Evolutionary conservation across 1,140 invertebrate genomes (phyloP).

Genomic region (Rhagoletis pomonella): DNA sequence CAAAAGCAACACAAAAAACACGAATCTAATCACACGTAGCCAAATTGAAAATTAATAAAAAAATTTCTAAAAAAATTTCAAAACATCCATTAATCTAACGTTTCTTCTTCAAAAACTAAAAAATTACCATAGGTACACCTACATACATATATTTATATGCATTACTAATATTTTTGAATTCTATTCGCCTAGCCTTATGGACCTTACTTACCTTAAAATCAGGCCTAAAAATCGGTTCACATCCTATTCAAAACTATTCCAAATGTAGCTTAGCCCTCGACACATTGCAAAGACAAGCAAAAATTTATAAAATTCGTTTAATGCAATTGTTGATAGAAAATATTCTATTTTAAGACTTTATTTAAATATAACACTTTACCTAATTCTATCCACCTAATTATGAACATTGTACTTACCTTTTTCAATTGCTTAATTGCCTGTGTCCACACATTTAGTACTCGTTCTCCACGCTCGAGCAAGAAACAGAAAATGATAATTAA

Average conservation of each 20-base stretch:
- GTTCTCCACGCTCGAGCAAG: conserved; percentile 34
- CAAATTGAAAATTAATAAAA: neutral
- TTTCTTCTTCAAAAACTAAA: neutral
- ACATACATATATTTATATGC: too few species aligned
- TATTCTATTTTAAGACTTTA: neutral
- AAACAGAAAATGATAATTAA: conserved; percentile 32
- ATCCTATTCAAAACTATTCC: too few species aligned
- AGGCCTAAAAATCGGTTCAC: neutral
- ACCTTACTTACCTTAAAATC: neutral
- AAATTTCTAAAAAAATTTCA: too few species aligned
- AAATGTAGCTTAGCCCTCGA: neutral
- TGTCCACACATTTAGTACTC: conserved; percentile 42
- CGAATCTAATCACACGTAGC: neutral
- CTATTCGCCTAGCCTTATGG: too few species aligned
- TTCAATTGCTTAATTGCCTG: conserved; percentile 32
- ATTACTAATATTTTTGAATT: too few species aligned
- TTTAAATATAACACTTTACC: conserved; percentile 7
- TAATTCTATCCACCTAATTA: neutral
- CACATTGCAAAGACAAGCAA: neutral
- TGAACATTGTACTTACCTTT: neutral
- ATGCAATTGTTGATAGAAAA: conserved; percentile 35
- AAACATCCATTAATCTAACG: too few species aligned
- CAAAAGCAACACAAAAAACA: neutral
- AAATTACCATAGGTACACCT: too few species aligned
- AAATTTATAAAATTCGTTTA: neutral